These are phyloP conservation scores for Rhegmatorhina hoffmannsi DNA, from an alignment of 2,113 vertebrate genomes.

Conservation along the genomic window DNA sequence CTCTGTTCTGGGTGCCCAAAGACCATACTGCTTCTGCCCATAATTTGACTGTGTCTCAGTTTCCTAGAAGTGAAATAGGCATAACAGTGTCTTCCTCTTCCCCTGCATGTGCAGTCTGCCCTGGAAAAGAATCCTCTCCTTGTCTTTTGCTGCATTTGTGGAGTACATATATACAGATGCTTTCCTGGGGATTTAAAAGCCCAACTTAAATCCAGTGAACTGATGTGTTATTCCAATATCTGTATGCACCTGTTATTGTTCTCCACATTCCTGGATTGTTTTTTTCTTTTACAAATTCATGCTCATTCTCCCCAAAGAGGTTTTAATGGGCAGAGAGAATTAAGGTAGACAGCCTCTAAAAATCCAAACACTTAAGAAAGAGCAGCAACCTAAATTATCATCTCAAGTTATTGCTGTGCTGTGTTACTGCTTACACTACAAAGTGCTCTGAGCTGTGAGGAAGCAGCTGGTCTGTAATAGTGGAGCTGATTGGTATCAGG, in stretches of 20 bases:
- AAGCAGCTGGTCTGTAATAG: neutral
- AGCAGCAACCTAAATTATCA: constrained; percentile 1
- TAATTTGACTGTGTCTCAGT: neutral
- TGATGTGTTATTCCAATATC: constrained; percentile 32
- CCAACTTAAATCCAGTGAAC: neutral
- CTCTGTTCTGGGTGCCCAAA: neutral
- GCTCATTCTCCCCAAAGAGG: neutral
- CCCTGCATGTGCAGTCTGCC: neutral
- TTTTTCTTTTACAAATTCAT: neutral
- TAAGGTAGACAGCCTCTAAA: constrained; percentile 20
- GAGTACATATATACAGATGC: neutral
- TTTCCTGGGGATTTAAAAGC: constrained; percentile 6
- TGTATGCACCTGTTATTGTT: neutral
- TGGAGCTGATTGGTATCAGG: neutral
- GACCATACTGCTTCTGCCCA: neutral
- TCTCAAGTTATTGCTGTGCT: neutral
- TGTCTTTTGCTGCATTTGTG: neutral
- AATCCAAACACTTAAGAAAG: constrained; percentile 7
- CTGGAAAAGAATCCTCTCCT: neutral
- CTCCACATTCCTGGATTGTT: neutral
- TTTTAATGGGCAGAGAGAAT: constrained; percentile 34
- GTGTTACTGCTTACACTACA: neutral
- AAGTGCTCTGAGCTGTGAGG: constrained; percentile 8
- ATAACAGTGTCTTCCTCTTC: neutral
- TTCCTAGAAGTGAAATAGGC: neutral